Base-by-base conservation (phyloP, 2,888 invertebrate species). In the Sphinx pinastri region DNA sequence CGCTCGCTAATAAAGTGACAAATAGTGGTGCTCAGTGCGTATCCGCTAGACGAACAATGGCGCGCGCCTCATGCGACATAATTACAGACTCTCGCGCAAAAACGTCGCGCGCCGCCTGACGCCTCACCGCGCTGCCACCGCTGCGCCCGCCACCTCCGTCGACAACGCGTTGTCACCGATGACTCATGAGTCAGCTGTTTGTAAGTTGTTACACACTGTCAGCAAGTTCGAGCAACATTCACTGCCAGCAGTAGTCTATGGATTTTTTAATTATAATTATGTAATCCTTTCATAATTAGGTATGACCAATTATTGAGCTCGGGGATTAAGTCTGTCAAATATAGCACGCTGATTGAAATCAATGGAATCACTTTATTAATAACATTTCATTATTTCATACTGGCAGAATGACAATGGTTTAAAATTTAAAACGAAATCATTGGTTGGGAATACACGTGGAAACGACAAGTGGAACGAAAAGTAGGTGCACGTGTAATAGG, bases 141-240 rank as follows among this genome's bases (percentile, higher is more conserved):
- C 25, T 25, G 25, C 25, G 25, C 25, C 25, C 25, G 25, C 58
- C 55, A 19, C 55, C 19, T 55, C 57, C 51, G 71, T 67, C 58
- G 70, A 68, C 72, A 68, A 63, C 63, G 74, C 63, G 51, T 47
- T 51, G 59, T 68, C 31, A 19, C 71, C 77, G 74, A 77, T 81
- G 79, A 78, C 71, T 71, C 75, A 73, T 77, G 79, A 80, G 75
- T 77, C 81, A 80, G 79, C 81, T 75, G 74, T 71, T 78, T n/a
- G 49, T 68, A 45, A 2, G 38, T 4, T 11, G 10, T 7, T 49
- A 68, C 59, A 59, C 16, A 68, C 51, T 49, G 51, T n/a, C 51
- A 1, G n/a, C 2, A 19, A 47, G 68, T 51, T n/a, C 49, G 47
- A 7, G 8, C 19, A 63, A 49, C 63, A 13, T 38, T 38, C 5